Base-by-base conservation (phyloP, 2,113 vertebrate genomes). In the Orthonyx spaldingii region DNA sequence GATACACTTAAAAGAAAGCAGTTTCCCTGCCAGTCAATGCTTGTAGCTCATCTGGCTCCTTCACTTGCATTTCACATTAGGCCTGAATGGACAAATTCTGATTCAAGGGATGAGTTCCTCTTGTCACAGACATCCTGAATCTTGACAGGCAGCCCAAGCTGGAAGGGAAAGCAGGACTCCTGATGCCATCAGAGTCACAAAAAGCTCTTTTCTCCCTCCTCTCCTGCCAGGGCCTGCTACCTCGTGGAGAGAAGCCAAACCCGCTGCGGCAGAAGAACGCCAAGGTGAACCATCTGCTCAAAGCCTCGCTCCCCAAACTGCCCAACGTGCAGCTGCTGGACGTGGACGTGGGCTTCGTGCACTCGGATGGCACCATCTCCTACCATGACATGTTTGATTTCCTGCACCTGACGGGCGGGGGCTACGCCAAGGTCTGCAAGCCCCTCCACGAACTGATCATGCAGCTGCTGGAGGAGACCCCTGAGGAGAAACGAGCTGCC, bases 361-460 rank as follows among this genome's bases (percentile, higher is more conserved):
- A 99, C 98, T 99, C 99, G 0, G 99, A 99, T 7, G 99, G 99
- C 95, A 98, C 98, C 97, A 98, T 99, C 97, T 98, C 98, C 61
- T 98, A 97, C 90, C 98, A 98, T 89, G 99, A 99, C 98, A 99
- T 99, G 99, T 99, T 99, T 59, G 99, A 99, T 97, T 99, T 99
- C 98, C 99, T 99, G 95, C 99, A 99, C 98, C 98, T 99, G 97
- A 99, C 99, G 2, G 97, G 98, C 32, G 93, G 98, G 22, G 99
- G 98, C 61, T 99, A 99, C 72, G 97, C 98, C 52, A 97, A 97
- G 87, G 90, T 99, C 72, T 98, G 99, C 94, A 99, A 99, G 84
- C 98, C 99, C 86, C 98, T 99, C 96, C 98, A 98, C 18, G 99
- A 99, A 98, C 98, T 99, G 97, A 98, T 99, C 97, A 99, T 99